Base-by-base conservation (phyloP, 2,113 vertebrate genomes). In the Trochalopteron elliotii region DNA sequence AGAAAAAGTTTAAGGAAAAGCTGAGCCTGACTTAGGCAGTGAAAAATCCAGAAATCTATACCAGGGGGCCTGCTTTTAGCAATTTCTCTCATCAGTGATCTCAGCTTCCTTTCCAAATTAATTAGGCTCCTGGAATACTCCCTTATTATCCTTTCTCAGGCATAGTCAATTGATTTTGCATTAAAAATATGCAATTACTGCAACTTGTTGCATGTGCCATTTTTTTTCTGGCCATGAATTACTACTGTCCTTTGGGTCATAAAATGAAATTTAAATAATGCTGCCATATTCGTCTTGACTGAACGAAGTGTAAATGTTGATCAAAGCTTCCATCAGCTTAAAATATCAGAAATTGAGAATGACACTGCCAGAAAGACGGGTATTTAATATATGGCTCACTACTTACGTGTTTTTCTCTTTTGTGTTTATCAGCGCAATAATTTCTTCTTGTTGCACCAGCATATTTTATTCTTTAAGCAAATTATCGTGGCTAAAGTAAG, bases 391-490 rank as follows among this genome's bases (percentile, higher is more conserved):
- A 71, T 15, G 47, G 22, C 31, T 81, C 28, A 31, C 42, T 60
- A 64, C 60, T 90, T 75, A 31, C 23, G 5, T 89, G 52, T 39
- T 95, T 91, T 86, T 81, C 52, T 77, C 44, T 44, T 90, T 86
- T 49, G 56, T 83, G 59, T 93, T 92, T 95, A 94, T 92, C 92
- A 56, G 35, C 3, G 4, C 39, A 77, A 86, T 78, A 39, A 45
- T 90, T 95, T 93, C 87, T 40, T 59, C 72, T 85, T 60, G 83
- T 94, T 94, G 72, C 56, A 95, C 52, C 79, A 71, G 63, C 19
- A 1, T 74, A 83, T 90, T 95, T 93, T 93, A 80, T 80, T 93
- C 85, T 95, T 96, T 78, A 93, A 86, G 88, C 90, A 95, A 96
- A 96, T 96, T 90, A 88, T 63, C 78, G 10, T 74, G 75, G 75